A percentile compares a stretch with the other conserved stretches of the same genome.
phyloP scores from a whole-genome alignment of 2,888 invertebrate species.

The Syrista parreyssii region DNA sequence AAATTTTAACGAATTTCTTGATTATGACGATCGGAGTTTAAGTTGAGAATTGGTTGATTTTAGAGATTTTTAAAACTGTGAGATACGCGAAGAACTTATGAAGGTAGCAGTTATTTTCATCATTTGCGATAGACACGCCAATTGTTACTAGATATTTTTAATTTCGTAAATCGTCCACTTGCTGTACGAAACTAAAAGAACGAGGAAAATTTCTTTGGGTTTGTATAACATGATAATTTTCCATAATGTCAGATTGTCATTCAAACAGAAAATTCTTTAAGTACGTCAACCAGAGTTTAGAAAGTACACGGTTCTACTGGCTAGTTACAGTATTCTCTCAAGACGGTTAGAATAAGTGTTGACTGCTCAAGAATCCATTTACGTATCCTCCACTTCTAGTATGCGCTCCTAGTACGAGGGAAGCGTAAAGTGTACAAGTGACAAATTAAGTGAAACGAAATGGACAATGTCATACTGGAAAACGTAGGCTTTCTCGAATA shows the following conservation, averaged over 20 bases:
- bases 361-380: not conserved
- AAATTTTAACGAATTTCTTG: not conserved
- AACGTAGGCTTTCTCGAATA: not conserved
- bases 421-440: constrained; percentile 15
- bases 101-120: not conserved
- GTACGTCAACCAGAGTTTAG: not conserved
- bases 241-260: not conserved
- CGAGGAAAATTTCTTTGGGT: not conserved
- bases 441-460: constrained; percentile 11
- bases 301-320: not conserved
- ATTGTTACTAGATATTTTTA: not conserved
- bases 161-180: not conserved
- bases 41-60: not conserved
- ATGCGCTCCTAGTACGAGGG: constrained; percentile 3
- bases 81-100: not conserved
- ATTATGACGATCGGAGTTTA: not conserved
- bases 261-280: not conserved
- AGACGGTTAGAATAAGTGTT: not conserved
- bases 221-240: not conserved
- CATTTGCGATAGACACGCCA: not conserved
- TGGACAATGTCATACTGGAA: constrained; percentile 3
- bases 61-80: not conserved
- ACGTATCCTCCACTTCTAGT: not conserved
- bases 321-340: not conserved
- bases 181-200: not conserved